Evolutionary conservation across 2,888 invertebrate genomes (phyloP).

Genomic region (Drosophila planitibia): DNA sequence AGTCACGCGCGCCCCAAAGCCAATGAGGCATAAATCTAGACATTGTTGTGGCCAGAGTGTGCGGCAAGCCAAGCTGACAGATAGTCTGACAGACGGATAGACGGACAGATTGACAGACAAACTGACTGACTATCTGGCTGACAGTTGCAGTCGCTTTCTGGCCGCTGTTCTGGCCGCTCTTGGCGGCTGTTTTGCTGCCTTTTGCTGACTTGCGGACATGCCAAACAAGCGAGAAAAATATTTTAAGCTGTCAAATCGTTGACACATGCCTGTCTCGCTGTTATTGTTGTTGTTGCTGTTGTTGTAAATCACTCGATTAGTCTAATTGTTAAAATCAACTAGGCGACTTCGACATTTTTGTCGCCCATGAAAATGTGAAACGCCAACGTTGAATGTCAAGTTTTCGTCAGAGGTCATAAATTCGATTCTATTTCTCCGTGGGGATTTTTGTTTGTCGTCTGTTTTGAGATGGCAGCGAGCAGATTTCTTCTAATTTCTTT

Average conservation of each 20-base stretch:
- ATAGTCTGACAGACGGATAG: conserved; percentile 36
- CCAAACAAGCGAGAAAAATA: conserved; percentile 64
- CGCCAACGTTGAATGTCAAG: conserved; percentile 69
- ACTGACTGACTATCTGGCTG: conserved; percentile 41
- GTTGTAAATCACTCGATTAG: conserved; percentile 78
- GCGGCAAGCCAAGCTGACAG: conserved; percentile 48
- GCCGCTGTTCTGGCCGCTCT: conserved; percentile 45
- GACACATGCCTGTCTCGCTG: conserved; percentile 69
- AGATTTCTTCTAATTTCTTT: conserved; percentile 65
- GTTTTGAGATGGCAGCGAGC: conserved; percentile 12
- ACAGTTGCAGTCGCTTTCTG: conserved; percentile 39
- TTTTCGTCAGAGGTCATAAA: conserved; percentile 72
- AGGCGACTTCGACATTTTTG: conserved; percentile 37
- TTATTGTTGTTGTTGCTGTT: conserved; percentile 43
- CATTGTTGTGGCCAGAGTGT: conserved; percentile 64
- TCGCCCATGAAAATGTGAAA: conserved; percentile 50
- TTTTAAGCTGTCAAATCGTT: conserved; percentile 79
- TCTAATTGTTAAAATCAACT: conserved; percentile 78
- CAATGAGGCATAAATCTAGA: conserved; percentile 75
- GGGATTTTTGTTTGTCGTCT: conserved; percentile 16
- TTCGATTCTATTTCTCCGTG: conserved; percentile 29
- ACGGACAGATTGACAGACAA: conserved; percentile 46
- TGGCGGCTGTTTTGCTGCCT: conserved; percentile 43
- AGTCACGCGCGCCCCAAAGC: conserved; percentile 74
- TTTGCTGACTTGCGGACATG: conserved; percentile 38